These are phyloP conservation scores for Hirudinaria manillensis DNA, from an alignment of 2,888 invertebrate species.

Conservation along the genomic window DNA sequence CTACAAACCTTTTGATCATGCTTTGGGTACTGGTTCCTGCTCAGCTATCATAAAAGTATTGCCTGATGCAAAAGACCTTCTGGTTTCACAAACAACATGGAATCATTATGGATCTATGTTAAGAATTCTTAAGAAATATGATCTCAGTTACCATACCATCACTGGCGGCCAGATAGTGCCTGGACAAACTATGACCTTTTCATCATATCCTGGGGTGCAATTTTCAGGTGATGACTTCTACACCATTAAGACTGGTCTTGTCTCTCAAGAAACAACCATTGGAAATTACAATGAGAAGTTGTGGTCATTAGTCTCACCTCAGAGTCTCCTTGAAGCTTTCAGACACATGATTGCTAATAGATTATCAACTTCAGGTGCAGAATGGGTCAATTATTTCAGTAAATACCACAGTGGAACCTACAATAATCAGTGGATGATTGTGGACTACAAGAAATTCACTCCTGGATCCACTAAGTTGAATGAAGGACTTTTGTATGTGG, in stretches of 20 bases:
- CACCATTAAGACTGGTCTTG: slow-evolving; percentile 62
- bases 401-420: slow-evolving; percentile 73
- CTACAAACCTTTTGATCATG: slow-evolving; percentile 25
- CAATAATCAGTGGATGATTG: slow-evolving; percentile 79
- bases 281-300: slow-evolving; percentile 68
- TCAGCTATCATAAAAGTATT: slow-evolving; percentile 66
- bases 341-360: slow-evolving; percentile 77
- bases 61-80: slow-evolving; percentile 60
- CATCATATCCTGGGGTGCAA: slow-evolving; percentile 73
- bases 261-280: slow-evolving; percentile 70
- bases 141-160: slow-evolving; percentile 62
- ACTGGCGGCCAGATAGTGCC: slow-evolving; percentile 57
- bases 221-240: slow-evolving; percentile 80
- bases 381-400: slow-evolving; percentile 69
- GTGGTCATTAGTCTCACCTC: slow-evolving; percentile 65
- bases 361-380: slow-evolving; percentile 65
- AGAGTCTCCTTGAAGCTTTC: slow-evolving; percentile 56
- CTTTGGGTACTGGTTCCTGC: slow-evolving; percentile 57
- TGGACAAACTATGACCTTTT: slow-evolving; percentile 68
- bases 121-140: slow-evolving; percentile 75
- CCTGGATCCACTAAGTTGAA: slow-evolving; percentile 51
- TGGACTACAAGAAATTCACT: slow-evolving; percentile 67
- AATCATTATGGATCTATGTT: slow-evolving; percentile 76
- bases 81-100: slow-evolving; percentile 74
- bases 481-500: slow-evolving; percentile 63